phyloP scores from a whole-genome alignment of 2,797 vertebrate species.

The Apogon hyalosoma region DNA sequence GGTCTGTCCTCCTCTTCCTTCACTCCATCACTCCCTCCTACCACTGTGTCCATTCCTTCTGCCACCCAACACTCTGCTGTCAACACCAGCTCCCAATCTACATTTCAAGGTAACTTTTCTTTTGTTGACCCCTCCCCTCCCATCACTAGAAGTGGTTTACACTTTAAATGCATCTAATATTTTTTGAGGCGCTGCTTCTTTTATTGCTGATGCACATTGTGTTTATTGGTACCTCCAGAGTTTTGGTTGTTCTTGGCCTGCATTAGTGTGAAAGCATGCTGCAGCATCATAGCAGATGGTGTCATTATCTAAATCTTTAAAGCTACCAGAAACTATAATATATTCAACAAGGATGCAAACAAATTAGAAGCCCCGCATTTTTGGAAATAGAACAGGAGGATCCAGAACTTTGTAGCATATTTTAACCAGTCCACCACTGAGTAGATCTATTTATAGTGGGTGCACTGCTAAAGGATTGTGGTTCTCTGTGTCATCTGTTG shows the following conservation, averaged over 20 bases:
- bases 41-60: conserved; percentile 87
- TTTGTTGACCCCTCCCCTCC: conserved; percentile 53
- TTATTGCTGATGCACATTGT: conserved; percentile 35
- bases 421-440: conserved; percentile 8
- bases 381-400: background rate
- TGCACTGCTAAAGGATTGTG: conserved; percentile 13
- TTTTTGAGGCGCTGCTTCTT: conserved; percentile 13
- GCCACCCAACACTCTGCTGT: conserved; percentile 87
- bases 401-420: background rate
- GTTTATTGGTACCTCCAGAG: conserved; percentile 20
- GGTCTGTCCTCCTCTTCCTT: conserved; percentile 43
- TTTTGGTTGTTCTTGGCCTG: conserved; percentile 32
- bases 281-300: conserved; percentile 56
- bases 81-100: conserved; percentile 89
- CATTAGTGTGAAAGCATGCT: conserved; percentile 51
- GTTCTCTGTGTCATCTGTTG: conserved; percentile 33
- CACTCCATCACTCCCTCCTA: conserved; percentile 76
- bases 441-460: conserved; percentile 14
- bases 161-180: conserved; percentile 19
- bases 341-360: conserved; percentile 23
- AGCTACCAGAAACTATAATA: conserved; percentile 30
- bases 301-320: conserved; percentile 42
- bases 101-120: conserved; percentile 86
- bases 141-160: conserved; percentile 26
- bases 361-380: conserved; percentile 11